A percentile compares a stretch with the other conserved stretches of the same genome.
Conservation (phyloP, 2,888 invertebrate species). For the Hemithea aestivaria region DNA sequence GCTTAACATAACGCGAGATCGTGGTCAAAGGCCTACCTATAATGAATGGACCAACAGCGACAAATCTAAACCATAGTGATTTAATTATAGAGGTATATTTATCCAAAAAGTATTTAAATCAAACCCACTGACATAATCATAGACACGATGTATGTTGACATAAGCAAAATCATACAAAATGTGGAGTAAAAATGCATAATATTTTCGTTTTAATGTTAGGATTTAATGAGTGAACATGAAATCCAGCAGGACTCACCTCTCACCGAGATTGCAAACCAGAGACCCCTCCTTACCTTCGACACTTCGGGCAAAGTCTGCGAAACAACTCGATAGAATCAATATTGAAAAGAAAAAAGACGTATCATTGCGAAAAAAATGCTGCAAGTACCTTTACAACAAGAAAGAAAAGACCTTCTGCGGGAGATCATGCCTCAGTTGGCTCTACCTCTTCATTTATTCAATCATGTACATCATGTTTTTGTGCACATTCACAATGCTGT, state of each 20-base stretch:
- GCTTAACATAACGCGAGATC: no score
- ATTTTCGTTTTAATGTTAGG: slow-evolving; percentile 4
- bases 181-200: no score
- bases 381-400: slow-evolving; percentile 42
- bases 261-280: slow-evolving; percentile 5
- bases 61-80: no score
- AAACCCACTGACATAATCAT: no score
- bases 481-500: slow-evolving; percentile 46
- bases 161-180: no score
- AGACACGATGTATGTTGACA: no score
- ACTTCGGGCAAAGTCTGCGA: slow-evolving; percentile 14
- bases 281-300: slow-evolving; percentile 18
- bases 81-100: no score
- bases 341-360: slow-evolving; percentile 3
- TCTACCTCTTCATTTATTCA: slow-evolving; percentile 44
- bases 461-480: slow-evolving; percentile 56
- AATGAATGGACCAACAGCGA: no score
- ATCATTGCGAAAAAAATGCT: slow-evolving; percentile 28
- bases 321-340: slow-evolving; percentile 1
- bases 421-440: slow-evolving; percentile 54
- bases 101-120: no score
- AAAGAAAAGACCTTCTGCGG: slow-evolving; percentile 41
- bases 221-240: slow-evolving; percentile 4
- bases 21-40: no score
- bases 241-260: neutral